A percentile compares a stretch with the other conserved stretches of the same genome.
phyloP scores from a whole-genome alignment of 2,797 vertebrate species.

The Buceros bicornis region DNA sequence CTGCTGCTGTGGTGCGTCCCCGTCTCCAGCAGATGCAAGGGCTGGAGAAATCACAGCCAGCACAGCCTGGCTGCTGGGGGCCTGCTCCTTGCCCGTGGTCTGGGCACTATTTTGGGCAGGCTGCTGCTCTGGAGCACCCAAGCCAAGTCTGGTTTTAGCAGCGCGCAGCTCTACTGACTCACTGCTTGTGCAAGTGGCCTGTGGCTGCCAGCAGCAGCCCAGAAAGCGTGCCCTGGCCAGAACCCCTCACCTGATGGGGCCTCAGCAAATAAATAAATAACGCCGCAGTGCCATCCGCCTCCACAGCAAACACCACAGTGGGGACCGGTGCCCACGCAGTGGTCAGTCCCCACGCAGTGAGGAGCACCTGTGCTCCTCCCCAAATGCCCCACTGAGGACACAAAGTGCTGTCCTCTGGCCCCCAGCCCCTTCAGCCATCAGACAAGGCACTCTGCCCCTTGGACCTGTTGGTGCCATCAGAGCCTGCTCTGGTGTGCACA shows the following conservation, averaged over 20 bases:
- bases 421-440: neutral
- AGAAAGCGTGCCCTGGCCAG: constrained; percentile 48
- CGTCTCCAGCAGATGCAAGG: neutral
- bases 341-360: neutral
- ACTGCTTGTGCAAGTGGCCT: constrained; percentile 78
- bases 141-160: constrained; percentile 80
- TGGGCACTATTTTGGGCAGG: constrained; percentile 76
- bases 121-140: constrained; percentile 19
- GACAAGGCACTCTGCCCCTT: neutral
- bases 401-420: fast-evolving
- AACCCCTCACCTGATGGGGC: constrained; percentile 76
- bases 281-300: neutral
- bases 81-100: constrained; percentile 43
- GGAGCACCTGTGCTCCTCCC: neutral
- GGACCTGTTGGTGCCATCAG: fast-evolving
- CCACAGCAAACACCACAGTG: constrained; percentile 54
- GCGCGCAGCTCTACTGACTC: constrained; percentile 78
- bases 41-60: neutral
- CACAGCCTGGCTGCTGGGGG: neutral
- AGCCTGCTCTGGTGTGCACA: fast-evolving
- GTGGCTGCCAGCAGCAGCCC: constrained; percentile 68
- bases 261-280: constrained; percentile 81
- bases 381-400: neutral
- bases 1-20: neutral
- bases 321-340: neutral